Evolutionary conservation across 2,888 invertebrate genomes (phyloP).

Genomic region (Drosophila aldrichi): DNA sequence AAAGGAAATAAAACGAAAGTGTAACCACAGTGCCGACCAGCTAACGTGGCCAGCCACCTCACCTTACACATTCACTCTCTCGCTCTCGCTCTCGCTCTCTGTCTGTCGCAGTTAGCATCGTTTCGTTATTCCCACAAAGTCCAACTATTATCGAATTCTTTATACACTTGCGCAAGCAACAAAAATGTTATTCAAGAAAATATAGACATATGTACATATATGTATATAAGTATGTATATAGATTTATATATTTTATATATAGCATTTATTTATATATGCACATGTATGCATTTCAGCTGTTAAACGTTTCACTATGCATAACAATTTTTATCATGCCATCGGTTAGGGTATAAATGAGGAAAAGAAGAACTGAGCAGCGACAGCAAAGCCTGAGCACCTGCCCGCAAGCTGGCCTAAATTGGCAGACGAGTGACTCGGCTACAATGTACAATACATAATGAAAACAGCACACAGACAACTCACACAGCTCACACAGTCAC

Average conservation of each 20-base stretch:
- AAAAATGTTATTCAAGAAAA: not conserved
- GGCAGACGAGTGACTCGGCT: constrained; percentile 36
- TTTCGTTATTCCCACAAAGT: constrained; percentile 4
- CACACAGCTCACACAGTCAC: not conserved
- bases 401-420: constrained; percentile 63
- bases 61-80: not conserved
- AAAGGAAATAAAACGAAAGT: constrained; percentile 18
- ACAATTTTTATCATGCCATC: not conserved
- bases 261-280: not conserved
- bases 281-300: not conserved
- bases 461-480: constrained; percentile 28
- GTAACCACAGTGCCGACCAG: constrained; percentile 16
- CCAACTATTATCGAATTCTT: not conserved
- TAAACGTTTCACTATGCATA: not conserved
- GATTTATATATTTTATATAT: not conserved
- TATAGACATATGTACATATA: not conserved
- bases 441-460: constrained; percentile 54
- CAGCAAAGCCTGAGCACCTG: constrained; percentile 42
- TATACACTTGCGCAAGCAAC: not conserved
- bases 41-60: constrained; percentile 17
- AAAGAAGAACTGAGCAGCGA: constrained; percentile 14
- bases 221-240: not conserved
- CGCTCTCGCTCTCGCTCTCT: not conserved
- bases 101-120: constrained; percentile 9
- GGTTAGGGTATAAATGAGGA: constrained; percentile 3